These are phyloP conservation scores for Batillaria attramentaria DNA, from an alignment of 1,140 invertebrate genomes.

Conservation along the genomic window DNA sequence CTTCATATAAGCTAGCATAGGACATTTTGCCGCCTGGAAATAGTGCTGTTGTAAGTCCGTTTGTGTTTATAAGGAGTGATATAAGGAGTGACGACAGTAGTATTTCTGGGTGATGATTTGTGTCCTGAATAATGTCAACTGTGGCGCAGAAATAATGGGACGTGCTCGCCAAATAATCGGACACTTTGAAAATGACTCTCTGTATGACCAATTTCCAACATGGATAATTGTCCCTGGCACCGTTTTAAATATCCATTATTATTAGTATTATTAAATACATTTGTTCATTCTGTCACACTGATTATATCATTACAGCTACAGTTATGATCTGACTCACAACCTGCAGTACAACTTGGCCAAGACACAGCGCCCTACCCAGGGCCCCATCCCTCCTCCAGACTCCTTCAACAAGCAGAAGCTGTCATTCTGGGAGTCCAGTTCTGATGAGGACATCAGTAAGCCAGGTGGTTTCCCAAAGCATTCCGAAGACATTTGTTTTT, in stretches of 20 bases:
- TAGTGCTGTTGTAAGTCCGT: no score
- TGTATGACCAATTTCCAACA: no score
- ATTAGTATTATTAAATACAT: not conserved
- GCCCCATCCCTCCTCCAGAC: slow-evolving; percentile 22
- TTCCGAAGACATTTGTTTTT: slow-evolving; percentile 7
- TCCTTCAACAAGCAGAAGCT: slow-evolving; percentile 25
- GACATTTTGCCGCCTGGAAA: no score
- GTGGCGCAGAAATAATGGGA: no score
- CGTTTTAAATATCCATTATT: not conserved
- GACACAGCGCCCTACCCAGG: slow-evolving; percentile 1
- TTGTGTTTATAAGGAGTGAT: no score
- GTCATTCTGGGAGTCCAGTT: slow-evolving; percentile 18
- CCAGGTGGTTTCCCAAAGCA: not conserved
- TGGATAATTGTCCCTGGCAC: not conserved
- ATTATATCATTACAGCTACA: slow-evolving; percentile 84
- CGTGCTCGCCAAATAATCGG: no score
- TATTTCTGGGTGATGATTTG: no score
- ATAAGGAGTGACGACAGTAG: no score
- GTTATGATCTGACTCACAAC: slow-evolving; percentile 96
- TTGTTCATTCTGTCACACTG: slow-evolving; percentile 19
- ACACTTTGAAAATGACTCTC: no score
- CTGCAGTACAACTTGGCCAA: slow-evolving; percentile 89
- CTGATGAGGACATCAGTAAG: slow-evolving; percentile 14
- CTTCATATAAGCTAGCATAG: no score
- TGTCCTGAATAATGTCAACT: no score